Base-by-base conservation (phyloP, 1,140 invertebrate genomes). In the Trachymyrmex septentrionalis region DNA sequence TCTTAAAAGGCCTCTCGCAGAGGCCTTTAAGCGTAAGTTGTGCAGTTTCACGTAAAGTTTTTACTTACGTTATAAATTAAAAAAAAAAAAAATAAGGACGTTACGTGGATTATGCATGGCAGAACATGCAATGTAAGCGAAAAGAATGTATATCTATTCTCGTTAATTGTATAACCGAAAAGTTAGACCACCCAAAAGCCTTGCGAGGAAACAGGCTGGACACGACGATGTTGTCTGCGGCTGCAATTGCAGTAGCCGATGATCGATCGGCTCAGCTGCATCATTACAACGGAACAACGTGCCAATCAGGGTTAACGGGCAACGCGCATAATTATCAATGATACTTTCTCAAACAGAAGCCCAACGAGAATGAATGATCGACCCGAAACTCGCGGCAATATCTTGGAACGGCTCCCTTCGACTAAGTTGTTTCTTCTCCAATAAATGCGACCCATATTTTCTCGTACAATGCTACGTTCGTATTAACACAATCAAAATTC, bases 251-350 rank as follows among this genome's bases (percentile, higher is more conserved):
- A 64, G 75, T 88, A 85, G 63, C 75, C 67, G 87, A 69, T 78
- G 67, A 80, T 80, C 84, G 82, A 88, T 88, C 66, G 76, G 38
- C 34, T 78, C 75, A 63, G 76, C 84, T 66, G 86, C 85, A 81
- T 88, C 87, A 88, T 88, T 88, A 88, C 84, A 55, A 80, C 55
- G 53, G 64, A 88, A 88, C 84, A 81, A 88, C 84, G 67, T 88
- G 85, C 85, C 87, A 88, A 88, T 88, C 87, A 88, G 75, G 38
- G 57, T 78, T 88, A 86, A 88, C 73, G 85, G 85, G 44, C 85
- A 77, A 80, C 67, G 71, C 21, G 50, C 71, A 86, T 78, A 88
- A 88, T 88, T 88, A 88, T 86, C 75, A 88, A 73, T 75, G 82
- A 87, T 71, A 86, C 61, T 67, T 75, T 84, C 80, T 73, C 80